These are phyloP conservation scores for Pissodes strobi DNA, from an alignment of 1,140 invertebrate species.

Conservation along the genomic window DNA sequence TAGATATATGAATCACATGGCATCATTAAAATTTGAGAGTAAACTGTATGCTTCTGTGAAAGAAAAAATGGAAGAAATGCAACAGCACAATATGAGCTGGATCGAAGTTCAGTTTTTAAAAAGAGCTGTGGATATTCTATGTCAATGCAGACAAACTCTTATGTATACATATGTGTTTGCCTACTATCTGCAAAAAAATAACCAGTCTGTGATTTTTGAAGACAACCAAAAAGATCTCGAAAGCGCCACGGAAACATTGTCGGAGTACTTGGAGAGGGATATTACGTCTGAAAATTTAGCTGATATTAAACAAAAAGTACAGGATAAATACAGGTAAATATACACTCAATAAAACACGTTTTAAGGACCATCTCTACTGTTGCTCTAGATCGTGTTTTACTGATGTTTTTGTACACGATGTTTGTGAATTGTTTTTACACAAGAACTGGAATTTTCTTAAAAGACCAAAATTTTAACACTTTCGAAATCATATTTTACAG, in stretches of 20 bases:
- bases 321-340: slow-evolving; percentile 98
- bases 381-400: too few species aligned
- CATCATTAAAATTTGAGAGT: slow-evolving; percentile 96
- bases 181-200: slow-evolving; percentile 96
- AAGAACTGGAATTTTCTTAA: too few species aligned
- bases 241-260: slow-evolving; percentile 93
- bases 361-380: too few species aligned
- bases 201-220: slow-evolving; percentile 99
- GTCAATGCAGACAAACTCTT: slow-evolving; percentile 94
- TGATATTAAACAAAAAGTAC: slow-evolving; percentile 99
- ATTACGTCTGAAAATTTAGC: slow-evolving; percentile 96
- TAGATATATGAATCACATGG: slow-evolving; percentile 99
- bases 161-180: slow-evolving; percentile 99
- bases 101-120: slow-evolving; percentile 98
- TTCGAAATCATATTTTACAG: too few species aligned
- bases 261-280: slow-evolving; percentile 97
- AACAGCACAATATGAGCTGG: slow-evolving; percentile 99
- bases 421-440: too few species aligned
- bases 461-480: too few species aligned
- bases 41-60: slow-evolving; percentile 94
- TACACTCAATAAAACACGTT: too few species aligned
- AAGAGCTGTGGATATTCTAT: slow-evolving; percentile 97
- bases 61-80: slow-evolving; percentile 99
- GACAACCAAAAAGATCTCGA: slow-evolving; percentile 99
- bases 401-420: too few species aligned